Evolutionary conservation across 2,113 vertebrate species (phyloP).

Genomic region (Bujurquina vittata): DNA sequence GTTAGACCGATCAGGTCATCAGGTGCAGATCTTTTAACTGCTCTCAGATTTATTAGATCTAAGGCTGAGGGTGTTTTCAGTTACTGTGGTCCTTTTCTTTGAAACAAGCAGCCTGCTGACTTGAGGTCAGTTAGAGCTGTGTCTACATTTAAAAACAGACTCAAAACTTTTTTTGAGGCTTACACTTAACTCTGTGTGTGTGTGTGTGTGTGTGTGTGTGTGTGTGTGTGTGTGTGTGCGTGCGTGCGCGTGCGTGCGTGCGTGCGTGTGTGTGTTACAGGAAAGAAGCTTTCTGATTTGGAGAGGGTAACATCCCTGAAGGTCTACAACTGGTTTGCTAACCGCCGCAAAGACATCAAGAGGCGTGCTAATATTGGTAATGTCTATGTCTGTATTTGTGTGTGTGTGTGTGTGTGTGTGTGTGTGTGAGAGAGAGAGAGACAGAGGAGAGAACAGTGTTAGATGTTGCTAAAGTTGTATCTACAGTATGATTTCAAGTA

Average conservation of each 20-base stretch:
- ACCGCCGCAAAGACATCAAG: slow-evolving; percentile 98
- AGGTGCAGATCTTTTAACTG: background rate
- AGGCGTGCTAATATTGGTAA: slow-evolving; percentile 98
- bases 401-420: background rate
- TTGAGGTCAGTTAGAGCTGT: background rate
- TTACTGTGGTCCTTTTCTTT: background rate
- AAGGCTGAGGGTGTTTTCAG: background rate
- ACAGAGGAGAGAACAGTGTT: background rate
- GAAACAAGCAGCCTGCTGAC: background rate
- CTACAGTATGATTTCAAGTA: background rate
- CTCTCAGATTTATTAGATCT: background rate
- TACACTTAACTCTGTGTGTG: background rate
- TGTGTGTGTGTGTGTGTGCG: background rate
- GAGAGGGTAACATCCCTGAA: slow-evolving; percentile 98
- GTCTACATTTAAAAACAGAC: too few species aligned
- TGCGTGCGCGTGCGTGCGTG: too few species aligned
- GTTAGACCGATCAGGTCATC: background rate
- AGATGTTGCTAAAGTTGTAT: background rate
- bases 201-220: background rate
- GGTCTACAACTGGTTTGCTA: slow-evolving; percentile 99
- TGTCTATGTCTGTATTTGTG: slow-evolving; percentile 77
- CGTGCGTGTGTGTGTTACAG: slow-evolving; percentile 67
- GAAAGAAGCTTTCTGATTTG: slow-evolving; percentile 96
- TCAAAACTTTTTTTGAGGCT: background rate
- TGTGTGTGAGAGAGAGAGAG: background rate